Percentiles rank a stretch among this genome's conserved stretches.
These are phyloP conservation scores for Oxyteleia sp. DNA, from an alignment of 2,888 invertebrate genomes.

Conservation along the genomic window DNA sequence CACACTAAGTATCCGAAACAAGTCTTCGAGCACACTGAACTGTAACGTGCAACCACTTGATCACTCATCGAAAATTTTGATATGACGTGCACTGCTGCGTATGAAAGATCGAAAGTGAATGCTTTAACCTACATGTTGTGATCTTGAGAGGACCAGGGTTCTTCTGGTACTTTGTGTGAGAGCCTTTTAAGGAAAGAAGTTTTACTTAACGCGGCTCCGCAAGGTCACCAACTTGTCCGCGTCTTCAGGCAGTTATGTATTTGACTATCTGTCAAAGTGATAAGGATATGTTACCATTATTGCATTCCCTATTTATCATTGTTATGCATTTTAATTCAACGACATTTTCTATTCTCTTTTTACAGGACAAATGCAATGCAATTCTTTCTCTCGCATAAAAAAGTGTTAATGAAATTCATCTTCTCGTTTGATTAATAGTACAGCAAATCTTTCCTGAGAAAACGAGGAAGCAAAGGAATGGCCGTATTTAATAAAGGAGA, in stretches of 20 bases:
- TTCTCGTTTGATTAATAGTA: slow-evolving; percentile 14
- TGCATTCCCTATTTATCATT: not conserved
- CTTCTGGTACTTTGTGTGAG: slow-evolving; percentile 62
- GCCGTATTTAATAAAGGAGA: slow-evolving; percentile 11
- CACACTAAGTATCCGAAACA: not conserved
- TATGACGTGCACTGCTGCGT: slow-evolving; percentile 53
- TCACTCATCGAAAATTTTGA: slow-evolving; percentile 33
- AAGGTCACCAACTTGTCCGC: slow-evolving; percentile 71
- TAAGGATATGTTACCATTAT: slow-evolving; percentile 40
- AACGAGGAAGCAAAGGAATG: too few species aligned
- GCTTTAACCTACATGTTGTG: slow-evolving; percentile 78
- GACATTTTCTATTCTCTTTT: not conserved
- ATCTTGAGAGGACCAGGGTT: slow-evolving; percentile 73
- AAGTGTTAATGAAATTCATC: slow-evolving; percentile 14
- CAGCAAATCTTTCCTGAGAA: not conserved
- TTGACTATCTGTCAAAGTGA: slow-evolving; percentile 56
- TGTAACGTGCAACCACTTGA: slow-evolving; percentile 23
- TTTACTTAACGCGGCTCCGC: slow-evolving; percentile 69
- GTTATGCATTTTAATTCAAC: too few species aligned
- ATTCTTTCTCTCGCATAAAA: not conserved
- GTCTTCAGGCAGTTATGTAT: slow-evolving; percentile 41
- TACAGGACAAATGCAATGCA: too few species aligned
- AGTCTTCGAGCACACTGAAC: slow-evolving; percentile 9
- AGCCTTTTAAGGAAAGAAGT: slow-evolving; percentile 78
- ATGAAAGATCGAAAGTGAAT: slow-evolving; percentile 71